phyloP scores from a whole-genome alignment of 2,113 vertebrate species.

The Nymphicus hollandicus region DNA sequence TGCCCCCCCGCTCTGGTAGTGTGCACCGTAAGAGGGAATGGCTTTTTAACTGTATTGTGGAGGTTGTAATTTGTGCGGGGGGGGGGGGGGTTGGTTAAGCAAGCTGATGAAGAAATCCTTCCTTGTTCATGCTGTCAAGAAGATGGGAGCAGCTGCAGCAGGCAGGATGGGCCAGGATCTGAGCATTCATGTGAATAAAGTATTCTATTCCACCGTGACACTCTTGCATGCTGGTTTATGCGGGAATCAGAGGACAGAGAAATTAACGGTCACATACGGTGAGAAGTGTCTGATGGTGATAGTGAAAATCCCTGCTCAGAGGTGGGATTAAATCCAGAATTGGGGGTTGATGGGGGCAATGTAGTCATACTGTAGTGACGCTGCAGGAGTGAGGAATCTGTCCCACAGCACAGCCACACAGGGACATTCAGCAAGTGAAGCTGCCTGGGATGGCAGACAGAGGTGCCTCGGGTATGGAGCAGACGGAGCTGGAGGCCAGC shows the following conservation, averaged over 20 bases:
- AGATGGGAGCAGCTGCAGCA: constrained; percentile 19
- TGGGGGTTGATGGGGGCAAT: accelerated
- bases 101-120: constrained; percentile 36
- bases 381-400: not conserved
- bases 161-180: not conserved
- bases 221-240: not conserved
- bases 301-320: not conserved
- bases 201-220: not conserved
- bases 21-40: too few relatives aligned
- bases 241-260: not conserved
- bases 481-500: not conserved
- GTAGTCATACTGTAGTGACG: not conserved
- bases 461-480: not conserved
- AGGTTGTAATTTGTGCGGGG: too few relatives aligned
- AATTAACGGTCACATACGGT: not conserved
- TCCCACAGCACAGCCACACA: not conserved
- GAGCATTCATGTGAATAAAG: constrained; percentile 44
- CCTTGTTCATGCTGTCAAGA: not conserved
- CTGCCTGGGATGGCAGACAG: not conserved
- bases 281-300: not conserved
- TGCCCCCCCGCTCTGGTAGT: too few relatives aligned
- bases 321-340: not conserved
- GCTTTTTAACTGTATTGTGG: too few relatives aligned
- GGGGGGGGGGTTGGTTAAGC: not conserved
- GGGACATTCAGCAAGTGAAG: not conserved